Base-by-base conservation (phyloP, 2,113 vertebrate genomes). In the Bufo bufo region DNA sequence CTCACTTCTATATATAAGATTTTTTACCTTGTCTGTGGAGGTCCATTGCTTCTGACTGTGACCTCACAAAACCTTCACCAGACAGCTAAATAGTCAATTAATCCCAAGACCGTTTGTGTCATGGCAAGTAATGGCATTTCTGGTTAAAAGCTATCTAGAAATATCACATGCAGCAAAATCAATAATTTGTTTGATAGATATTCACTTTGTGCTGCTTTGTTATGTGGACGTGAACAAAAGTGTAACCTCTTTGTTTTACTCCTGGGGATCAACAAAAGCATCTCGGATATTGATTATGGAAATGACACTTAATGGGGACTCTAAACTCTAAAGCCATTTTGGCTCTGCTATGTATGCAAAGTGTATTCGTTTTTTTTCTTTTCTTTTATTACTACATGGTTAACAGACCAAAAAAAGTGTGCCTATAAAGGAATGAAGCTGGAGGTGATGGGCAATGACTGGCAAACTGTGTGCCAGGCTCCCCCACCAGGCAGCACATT, bases 401-500 rank as follows among this genome's bases (percentile, higher is more conserved):
- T 82, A 74, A 47, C 66, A 75, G 78, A 81, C 63, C 54, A 82
- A 81, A 82, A 82, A 61, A 71, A 63, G 54, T 45, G 63, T 63
- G 20, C 56, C 19, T 45, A 83, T 45, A 87, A 74, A 84, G 47
- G n/a, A 78, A 43, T 50, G 72, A 54, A 77, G 69, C 80, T 23
- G 45, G 80, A 61, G 71, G 81, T 66, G 59, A 61, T 58, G 77
- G 85, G 74, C 81, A 88, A 58, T 65, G 87, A 19, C 61, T 84
- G 82, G 81, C 72, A 84, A 69, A 66, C 71, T 84, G 33, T 87
- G 65, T 84, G 72, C 74, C 87, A 77, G 61, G 74, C 89, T 91
- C 90, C 61, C 86, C 91, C 91, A 63, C 82, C 59, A 72, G 74
- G 87, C 81, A 78, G 72, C 49, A 79, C 71, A 89, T 88, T 88